Base-by-base conservation (phyloP, 2,888 invertebrate genomes). In the Hetaerina titia region DNA sequence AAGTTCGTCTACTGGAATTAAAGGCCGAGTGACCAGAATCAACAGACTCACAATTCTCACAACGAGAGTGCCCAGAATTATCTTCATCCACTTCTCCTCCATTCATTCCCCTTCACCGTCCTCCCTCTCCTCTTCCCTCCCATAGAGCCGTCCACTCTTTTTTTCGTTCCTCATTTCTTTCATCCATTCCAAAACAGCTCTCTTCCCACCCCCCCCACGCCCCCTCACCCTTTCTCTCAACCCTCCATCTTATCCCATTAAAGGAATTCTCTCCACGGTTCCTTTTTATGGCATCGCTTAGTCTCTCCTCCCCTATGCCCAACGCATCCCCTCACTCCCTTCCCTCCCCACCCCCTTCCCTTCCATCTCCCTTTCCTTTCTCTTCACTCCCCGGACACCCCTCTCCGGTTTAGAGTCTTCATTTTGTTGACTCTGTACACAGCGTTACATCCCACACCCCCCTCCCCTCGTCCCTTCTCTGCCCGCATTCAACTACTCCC, bases 201-300 rank as follows among this genome's bases (percentile, higher is more conserved):
- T 56, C 45, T n/a, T 88, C 88, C 57, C 19, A 89, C 22, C 58
- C 13, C n/a, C 89, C 11, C 11, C 22, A 13, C 7, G 7, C 58
- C 13, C n/a, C 89, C 11, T n/a, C 22, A 13, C 7, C 89, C 58
- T 17, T 11, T 81, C 81, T 88, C 88, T 13, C 69, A 69, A 69
- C 45, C 57, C 81, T 8, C 81, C 81, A 81, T 81, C 69, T 69
- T 81, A 74, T 74, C 11, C 81, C 81, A 81, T 81, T 81, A 81
- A 31, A 81, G 81, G 31, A 81, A n/a, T 69, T 69, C 81, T 81
- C 22, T 15, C 81, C 81, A 9, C 6, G 81, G 31, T 81, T n/a
- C 81, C 31, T 81, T 81, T 81, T 81, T 57, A 89, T 56, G 58
- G 56, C 56, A 89, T 89, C 22, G 58, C 58, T 89, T 58, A 56